Percentiles rank a stretch among this genome's conserved stretches.
Evolutionary conservation across 2,113 vertebrate species (phyloP).

Genomic region (Lepus americanus): DNA sequence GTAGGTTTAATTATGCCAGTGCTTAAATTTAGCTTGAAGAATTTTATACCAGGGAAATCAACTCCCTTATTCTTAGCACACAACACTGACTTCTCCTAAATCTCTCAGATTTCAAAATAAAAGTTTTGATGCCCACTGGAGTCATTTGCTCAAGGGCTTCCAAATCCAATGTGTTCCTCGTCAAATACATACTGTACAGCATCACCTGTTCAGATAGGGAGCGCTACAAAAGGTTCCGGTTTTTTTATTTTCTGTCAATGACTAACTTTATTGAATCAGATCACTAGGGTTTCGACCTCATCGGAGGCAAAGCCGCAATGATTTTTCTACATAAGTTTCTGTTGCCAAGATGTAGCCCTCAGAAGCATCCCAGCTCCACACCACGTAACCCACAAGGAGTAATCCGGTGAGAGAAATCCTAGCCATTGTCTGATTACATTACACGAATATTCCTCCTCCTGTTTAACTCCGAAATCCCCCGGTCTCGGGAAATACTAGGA

Average conservation of each 20-base stretch:
- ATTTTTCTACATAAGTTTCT: conserved; percentile 71
- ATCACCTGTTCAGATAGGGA: background rate
- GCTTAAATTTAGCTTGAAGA: conserved; percentile 84
- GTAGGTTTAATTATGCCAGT: conserved; percentile 77
- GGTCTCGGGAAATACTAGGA: conserved; percentile 76
- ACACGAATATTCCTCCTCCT: conserved; percentile 92
- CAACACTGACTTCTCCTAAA: conserved; percentile 83
- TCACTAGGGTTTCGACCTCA: conserved; percentile 65
- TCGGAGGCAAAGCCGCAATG: conserved; percentile 55
- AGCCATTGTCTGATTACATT: conserved; percentile 98
- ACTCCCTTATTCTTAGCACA: conserved; percentile 57
- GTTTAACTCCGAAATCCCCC: conserved; percentile 88
- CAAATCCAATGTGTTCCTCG: conserved; percentile 42
- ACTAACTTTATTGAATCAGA: conserved; percentile 65
- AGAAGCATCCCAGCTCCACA: conserved; percentile 74
- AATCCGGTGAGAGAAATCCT: conserved; percentile 91
- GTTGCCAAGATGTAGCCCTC: conserved; percentile 67
- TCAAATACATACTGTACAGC: background rate
- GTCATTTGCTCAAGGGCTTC: conserved; percentile 69
- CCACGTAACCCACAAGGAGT: conserved; percentile 76
- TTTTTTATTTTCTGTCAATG: conserved; percentile 24
- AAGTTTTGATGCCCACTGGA: conserved; percentile 74
- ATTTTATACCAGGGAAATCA: conserved; percentile 74
- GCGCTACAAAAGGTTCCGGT: background rate
- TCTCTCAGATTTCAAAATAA: conserved; percentile 57